phyloP scores from a whole-genome alignment of 2,888 invertebrate genomes.

The Colostygia pectinataria region DNA sequence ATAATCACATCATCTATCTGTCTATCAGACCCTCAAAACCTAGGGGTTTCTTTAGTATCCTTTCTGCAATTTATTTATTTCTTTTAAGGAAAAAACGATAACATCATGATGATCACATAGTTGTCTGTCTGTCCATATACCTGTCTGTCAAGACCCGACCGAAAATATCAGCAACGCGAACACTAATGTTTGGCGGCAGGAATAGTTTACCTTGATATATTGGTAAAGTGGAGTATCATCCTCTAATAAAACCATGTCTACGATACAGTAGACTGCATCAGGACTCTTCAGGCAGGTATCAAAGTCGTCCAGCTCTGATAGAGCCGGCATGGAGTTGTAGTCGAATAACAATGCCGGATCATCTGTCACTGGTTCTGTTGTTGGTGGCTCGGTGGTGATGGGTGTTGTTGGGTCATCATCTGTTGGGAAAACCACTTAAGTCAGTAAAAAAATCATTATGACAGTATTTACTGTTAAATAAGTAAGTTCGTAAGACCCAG shows the following conservation, averaged over 20 bases:
- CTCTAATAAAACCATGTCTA: constrained; percentile 67
- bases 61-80: too few relatives aligned
- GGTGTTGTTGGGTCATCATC: constrained; percentile 20
- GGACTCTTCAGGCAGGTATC: constrained; percentile 66
- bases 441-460: background rate
- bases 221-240: constrained; percentile 70
- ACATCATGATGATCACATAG: too few relatives aligned
- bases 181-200: too few relatives aligned
- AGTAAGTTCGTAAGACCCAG: too few relatives aligned
- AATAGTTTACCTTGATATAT: constrained; percentile 69
- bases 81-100: too few relatives aligned
- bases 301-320: constrained; percentile 74
- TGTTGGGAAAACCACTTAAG: background rate
- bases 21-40: too few relatives aligned
- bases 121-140: too few relatives aligned
- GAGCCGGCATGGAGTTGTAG: constrained; percentile 72
- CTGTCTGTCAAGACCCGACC: too few relatives aligned
- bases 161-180: background rate
- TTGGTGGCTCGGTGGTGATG: constrained; percentile 11
- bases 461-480: background rate
- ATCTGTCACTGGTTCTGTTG: constrained; percentile 29
- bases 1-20: too few relatives aligned
- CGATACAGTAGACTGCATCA: constrained; percentile 72
- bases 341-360: constrained; percentile 44
- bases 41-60: too few relatives aligned